Evolutionary conservation across 2,113 vertebrate genomes (phyloP).

Genomic region (Megalops atlanticus): DNA sequence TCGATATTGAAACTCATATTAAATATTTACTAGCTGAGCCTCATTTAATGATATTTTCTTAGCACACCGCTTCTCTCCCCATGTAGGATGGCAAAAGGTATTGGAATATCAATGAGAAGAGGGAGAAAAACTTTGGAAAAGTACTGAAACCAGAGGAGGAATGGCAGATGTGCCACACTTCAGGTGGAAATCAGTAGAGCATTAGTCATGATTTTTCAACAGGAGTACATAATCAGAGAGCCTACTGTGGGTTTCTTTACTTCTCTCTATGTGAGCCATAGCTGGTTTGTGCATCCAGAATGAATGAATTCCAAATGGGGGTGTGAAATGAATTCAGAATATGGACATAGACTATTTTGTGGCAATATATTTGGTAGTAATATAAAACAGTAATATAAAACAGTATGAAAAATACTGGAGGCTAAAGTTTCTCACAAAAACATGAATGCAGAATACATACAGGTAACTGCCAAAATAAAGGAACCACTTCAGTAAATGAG

Average conservation of each 20-base stretch:
- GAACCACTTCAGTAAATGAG: too few species aligned
- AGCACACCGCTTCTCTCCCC: background rate
- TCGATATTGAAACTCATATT: conserved; percentile 40
- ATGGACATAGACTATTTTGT: too few species aligned
- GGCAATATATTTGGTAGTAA: background rate
- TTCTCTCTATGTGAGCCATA: background rate
- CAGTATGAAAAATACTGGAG: too few species aligned
- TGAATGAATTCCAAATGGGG: too few species aligned
- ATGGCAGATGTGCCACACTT: background rate
- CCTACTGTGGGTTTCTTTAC: background rate
- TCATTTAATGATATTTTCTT: conserved; percentile 26
- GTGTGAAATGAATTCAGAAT: too few species aligned
- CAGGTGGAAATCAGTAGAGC: background rate
- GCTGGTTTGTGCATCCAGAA: too few species aligned
- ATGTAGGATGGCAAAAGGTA: background rate
- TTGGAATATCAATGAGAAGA: conserved; percentile 7
- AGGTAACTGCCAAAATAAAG: too few species aligned
- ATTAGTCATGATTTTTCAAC: background rate
- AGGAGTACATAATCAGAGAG: background rate
- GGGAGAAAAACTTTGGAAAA: background rate
- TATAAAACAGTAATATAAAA: too few species aligned
- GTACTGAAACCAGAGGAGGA: background rate
- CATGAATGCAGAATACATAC: too few species aligned
- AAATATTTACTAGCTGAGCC: conserved; percentile 43
- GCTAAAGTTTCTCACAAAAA: too few species aligned